Percentiles rank a stretch among this genome's conserved stretches.
Evolutionary conservation across 2,888 invertebrate genomes (phyloP).

Genomic region (Orthosia cruda): DNA sequence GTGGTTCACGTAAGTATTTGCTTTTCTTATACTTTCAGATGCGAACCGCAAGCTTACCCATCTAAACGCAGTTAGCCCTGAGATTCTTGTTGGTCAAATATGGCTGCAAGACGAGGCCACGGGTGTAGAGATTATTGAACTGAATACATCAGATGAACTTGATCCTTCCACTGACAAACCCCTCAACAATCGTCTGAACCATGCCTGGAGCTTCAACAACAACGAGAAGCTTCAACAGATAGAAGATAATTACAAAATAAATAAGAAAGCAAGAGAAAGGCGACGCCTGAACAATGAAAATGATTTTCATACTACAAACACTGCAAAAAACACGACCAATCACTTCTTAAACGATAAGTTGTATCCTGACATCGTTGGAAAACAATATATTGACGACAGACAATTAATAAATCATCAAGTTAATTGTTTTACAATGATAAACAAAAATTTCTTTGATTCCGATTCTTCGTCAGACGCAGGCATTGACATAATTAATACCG

Average conservation of each 20-base stretch:
- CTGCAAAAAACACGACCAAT: constrained; percentile 37
- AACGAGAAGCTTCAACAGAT: constrained; percentile 60
- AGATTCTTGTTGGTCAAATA: constrained; percentile 72
- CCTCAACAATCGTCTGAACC: constrained; percentile 58
- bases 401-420: constrained; percentile 68
- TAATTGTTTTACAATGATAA: constrained; percentile 80
- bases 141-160: constrained; percentile 75
- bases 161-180: constrained; percentile 66
- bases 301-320: constrained; percentile 22
- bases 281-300: constrained; percentile 67
- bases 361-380: constrained; percentile 36
- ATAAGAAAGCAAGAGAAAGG: constrained; percentile 75
- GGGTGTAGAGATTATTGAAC: constrained; percentile 82
- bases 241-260: constrained; percentile 70
- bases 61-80: constrained; percentile 67
- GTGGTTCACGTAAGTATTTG: not conserved
- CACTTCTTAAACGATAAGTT: constrained; percentile 28
- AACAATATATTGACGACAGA: constrained; percentile 39
- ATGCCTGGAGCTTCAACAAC: constrained; percentile 74
- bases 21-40: constrained; percentile 68
- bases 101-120: constrained; percentile 74
- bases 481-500: constrained; percentile 65
- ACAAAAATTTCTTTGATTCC: constrained; percentile 74
- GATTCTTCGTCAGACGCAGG: constrained; percentile 77
- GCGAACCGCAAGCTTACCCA: constrained; percentile 62